A percentile compares a stretch with the other conserved stretches of the same genome.
These are phyloP conservation scores for Blastobasis adustella DNA, from an alignment of 2,888 invertebrate species.

Conservation along the genomic window DNA sequence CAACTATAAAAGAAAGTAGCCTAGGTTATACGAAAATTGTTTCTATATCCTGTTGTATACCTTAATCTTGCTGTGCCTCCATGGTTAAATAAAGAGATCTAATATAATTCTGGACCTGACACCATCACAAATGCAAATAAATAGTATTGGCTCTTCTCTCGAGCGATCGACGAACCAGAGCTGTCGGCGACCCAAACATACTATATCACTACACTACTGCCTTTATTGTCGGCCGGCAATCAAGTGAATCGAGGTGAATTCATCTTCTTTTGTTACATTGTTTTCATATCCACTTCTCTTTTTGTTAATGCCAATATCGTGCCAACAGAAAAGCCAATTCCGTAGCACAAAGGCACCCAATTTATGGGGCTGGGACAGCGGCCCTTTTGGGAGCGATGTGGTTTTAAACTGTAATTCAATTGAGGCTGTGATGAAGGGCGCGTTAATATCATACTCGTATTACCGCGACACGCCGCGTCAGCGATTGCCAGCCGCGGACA, in stretches of 20 bases:
- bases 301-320: slow-evolving; percentile 30
- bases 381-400: too few species aligned
- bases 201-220: too few species aligned
- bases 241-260: slow-evolving; percentile 1
- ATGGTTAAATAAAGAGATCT: too few species aligned
- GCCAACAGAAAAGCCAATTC: slow-evolving; percentile 55
- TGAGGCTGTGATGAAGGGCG: slow-evolving; percentile 3
- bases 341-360: slow-evolving; percentile 51
- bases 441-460: not conserved
- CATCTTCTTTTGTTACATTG: slow-evolving; percentile 10
- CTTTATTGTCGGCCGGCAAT: not conserved
- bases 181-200: too few species aligned
- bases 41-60: too few species aligned
- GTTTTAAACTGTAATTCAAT: slow-evolving; percentile 14
- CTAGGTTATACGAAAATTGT: too few species aligned
- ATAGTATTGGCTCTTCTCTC: too few species aligned
- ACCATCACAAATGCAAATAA: too few species aligned
- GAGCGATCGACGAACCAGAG: too few species aligned
- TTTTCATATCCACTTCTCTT: slow-evolving; percentile 24
- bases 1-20: too few species aligned
- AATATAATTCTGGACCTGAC: too few species aligned
- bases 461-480: not conserved
- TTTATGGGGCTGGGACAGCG: slow-evolving; percentile 31
- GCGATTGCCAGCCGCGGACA: not conserved
- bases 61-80: too few species aligned